Percentiles rank a stretch among this genome's conserved stretches.
These are phyloP conservation scores for Babyrousa celebensis DNA, from an alignment of 2,797 vertebrate genomes.

Conservation along the genomic window DNA sequence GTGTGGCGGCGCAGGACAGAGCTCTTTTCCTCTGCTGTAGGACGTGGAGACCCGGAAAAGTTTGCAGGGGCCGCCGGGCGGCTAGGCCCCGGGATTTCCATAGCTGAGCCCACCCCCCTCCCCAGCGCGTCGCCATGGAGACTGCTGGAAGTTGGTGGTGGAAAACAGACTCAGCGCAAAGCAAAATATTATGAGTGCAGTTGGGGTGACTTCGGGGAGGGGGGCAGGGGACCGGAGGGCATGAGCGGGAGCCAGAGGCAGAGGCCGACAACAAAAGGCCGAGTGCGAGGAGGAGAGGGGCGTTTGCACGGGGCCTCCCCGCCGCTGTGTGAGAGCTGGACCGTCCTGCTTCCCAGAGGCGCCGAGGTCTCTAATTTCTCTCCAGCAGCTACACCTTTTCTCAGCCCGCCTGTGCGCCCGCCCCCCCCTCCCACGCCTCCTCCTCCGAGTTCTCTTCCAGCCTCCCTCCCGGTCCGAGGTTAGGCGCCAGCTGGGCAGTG, in stretches of 20 bases:
- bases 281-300: constrained; percentile 89
- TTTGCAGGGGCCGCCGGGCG: constrained; percentile 63
- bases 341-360: constrained; percentile 68
- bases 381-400: constrained; percentile 72
- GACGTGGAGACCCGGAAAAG: constrained; percentile 60
- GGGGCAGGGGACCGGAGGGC: constrained; percentile 91
- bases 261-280: constrained; percentile 93
- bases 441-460: constrained; percentile 20
- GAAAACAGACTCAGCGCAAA: constrained; percentile 89
- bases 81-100: constrained; percentile 80
- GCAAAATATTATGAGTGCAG: constrained; percentile 91
- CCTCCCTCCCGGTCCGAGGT: not conserved
- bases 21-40: constrained; percentile 1
- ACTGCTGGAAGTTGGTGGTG: constrained; percentile 88
- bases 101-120: constrained; percentile 88
- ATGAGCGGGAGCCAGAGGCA: constrained; percentile 92
- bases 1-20: not conserved
- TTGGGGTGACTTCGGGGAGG: constrained; percentile 91
- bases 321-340: constrained; percentile 67
- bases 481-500: constrained; percentile 71
- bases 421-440: not conserved
- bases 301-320: constrained; percentile 41
- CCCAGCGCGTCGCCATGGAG: constrained; percentile 90
- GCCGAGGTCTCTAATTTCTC: constrained; percentile 65
- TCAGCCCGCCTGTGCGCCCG: not conserved